phyloP scores from a whole-genome alignment of 2,888 invertebrate genomes.

The Acrobasis suavella region DNA sequence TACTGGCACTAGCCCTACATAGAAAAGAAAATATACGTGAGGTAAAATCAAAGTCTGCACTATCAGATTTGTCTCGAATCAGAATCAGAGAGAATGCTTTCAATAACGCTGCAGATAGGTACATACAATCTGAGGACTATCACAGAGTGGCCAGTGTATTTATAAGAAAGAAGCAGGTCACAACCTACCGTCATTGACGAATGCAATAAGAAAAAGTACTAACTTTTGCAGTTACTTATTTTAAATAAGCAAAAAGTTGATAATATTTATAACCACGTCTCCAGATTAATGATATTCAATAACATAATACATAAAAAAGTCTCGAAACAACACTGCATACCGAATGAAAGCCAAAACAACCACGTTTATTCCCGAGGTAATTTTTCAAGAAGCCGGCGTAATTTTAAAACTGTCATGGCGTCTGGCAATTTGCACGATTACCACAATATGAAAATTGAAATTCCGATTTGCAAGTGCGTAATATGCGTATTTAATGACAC shows the following conservation, averaged over 20 bases:
- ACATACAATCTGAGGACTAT: too few species aligned
- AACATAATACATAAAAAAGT: slow-evolving; percentile 7
- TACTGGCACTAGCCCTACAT: too few species aligned
- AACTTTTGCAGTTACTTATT: too few species aligned
- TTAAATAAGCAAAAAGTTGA: slow-evolving; percentile 1
- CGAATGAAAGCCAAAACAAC: slow-evolving; percentile 13
- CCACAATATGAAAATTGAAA: slow-evolving; percentile 13
- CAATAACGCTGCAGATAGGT: too few species aligned
- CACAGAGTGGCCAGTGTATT: too few species aligned
- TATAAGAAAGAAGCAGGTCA: too few species aligned
- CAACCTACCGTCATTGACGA: too few species aligned
- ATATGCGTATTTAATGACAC: slow-evolving; percentile 1
- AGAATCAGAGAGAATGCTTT: too few species aligned
- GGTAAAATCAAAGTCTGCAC: too few species aligned
- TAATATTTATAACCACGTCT: slow-evolving; percentile 2
- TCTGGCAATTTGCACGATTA: slow-evolving; percentile 39
- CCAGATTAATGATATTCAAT: slow-evolving; percentile 11
- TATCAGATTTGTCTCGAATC: too few species aligned
- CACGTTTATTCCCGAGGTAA: slow-evolving; percentile 36
- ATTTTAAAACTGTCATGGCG: slow-evolving; percentile 58
- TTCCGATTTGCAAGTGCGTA: slow-evolving; percentile 18
- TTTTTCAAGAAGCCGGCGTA: slow-evolving; percentile 50
- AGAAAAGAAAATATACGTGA: too few species aligned
- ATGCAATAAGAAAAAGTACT: too few species aligned
- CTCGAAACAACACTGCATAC: slow-evolving; percentile 11